A percentile compares a stretch with the other conserved stretches of the same genome.
phyloP scores from a whole-genome alignment of 2,113 vertebrate species.

The Thomomys bottae region DNA sequence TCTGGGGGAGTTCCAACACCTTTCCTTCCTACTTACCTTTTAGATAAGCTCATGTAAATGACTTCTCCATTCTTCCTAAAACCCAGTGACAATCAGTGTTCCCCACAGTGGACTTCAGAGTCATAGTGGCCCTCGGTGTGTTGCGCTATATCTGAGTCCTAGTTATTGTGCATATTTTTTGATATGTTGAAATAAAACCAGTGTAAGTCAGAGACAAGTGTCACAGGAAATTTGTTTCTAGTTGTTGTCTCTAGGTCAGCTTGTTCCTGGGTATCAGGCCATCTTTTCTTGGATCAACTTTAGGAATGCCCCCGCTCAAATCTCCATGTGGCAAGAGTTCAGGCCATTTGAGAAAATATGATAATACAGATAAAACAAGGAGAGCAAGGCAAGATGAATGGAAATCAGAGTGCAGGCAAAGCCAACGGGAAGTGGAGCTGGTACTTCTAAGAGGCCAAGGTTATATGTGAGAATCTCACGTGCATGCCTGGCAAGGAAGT shows the following conservation, averaged over 20 bases:
- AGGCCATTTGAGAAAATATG: conserved; percentile 31
- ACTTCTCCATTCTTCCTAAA: background rate
- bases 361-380: background rate
- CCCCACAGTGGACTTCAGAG: conserved; percentile 26
- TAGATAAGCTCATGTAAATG: background rate
- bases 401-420: background rate
- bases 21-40: background rate
- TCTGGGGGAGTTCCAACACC: background rate
- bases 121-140: background rate
- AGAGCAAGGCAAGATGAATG: background rate
- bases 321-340: background rate
- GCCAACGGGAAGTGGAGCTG: background rate
- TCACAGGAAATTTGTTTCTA: conserved; percentile 33
- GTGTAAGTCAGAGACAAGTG: conserved; percentile 63
- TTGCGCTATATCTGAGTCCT: background rate
- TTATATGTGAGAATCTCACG: background rate
- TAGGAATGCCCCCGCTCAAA: conserved; percentile 10
- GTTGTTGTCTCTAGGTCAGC: background rate
- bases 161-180: background rate
- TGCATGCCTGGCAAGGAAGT: background rate
- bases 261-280: background rate
- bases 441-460: background rate
- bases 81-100: background rate
- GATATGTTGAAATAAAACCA: conserved; percentile 44
- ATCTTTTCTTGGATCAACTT: conserved; percentile 26